A percentile compares a stretch with the other conserved stretches of the same genome.
Conservation (phyloP, 2,113 vertebrate species). For the Poeciliopsis turrubarensis region DNA sequence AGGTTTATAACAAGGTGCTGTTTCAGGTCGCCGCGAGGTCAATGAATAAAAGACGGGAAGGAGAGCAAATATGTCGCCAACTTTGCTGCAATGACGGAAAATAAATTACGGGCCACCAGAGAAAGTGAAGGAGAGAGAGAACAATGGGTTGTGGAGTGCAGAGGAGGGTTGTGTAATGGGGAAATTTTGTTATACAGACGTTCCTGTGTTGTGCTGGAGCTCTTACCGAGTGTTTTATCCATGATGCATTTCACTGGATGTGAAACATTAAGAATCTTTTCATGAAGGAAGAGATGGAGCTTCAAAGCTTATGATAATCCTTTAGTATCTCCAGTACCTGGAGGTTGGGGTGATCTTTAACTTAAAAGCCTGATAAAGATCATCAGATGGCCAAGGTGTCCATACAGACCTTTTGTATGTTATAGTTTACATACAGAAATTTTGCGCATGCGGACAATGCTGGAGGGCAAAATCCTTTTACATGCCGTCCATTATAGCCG, state of each 20-base stretch:
- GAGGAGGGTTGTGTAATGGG: conserved; percentile 38
- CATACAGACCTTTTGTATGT: no score
- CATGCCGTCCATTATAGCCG: no score
- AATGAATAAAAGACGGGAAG: conserved; percentile 42
- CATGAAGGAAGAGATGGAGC: no score
- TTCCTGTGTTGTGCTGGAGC: conserved; percentile 14
- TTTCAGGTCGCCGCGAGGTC: conserved; percentile 61
- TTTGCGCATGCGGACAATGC: no score
- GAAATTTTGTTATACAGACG: conserved; percentile 35
- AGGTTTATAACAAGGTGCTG: conserved; percentile 60
- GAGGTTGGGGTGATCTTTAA: no score
- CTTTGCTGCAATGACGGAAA: conserved; percentile 48
- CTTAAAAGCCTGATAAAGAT: no score
- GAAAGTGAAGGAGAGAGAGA: conserved; percentile 8
- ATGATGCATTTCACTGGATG: background rate
- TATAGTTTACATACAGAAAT: no score
- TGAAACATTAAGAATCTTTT: background rate
- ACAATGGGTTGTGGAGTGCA: background rate
- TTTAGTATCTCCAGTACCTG: no score
- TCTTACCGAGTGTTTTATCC: background rate
- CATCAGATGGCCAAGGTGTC: no score
- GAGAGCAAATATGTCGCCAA: conserved; percentile 19
- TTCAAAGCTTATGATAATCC: no score
- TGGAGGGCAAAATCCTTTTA: no score
- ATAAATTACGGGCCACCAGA: conserved; percentile 8